Evolutionary conservation across 2,888 invertebrate genomes (phyloP), one percentile per base, ranked within the genome.

Genomic region (Pantelozetes paolii): DNA sequence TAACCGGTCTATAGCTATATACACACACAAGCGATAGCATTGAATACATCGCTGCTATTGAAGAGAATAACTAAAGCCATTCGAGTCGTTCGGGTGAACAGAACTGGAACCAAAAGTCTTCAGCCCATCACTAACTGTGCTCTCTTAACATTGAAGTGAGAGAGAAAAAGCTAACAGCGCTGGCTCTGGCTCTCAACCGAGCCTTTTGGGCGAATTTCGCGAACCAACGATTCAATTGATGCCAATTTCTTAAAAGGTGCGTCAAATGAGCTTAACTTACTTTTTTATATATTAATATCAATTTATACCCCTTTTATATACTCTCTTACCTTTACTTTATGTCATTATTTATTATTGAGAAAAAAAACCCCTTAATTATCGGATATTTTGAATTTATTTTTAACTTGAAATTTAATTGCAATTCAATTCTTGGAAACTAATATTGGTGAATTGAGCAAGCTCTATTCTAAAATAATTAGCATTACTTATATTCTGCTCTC

Each of bases 201-300:
- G 67, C 67, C 67, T 67, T 67, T 67, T 67, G 67, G 59, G 64
- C 67, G 13, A 67, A 67, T 67, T 67, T 67, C 20, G 67, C 67
- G 67, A 67, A 67, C 67, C 67, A 67, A 67, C 67, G 67, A 67
- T 3, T 67, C 67, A 67, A 67, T 67, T 67, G 67, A 67, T 40
- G 67, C 67, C 67, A 67, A 64, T 20, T 30, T 67, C 42, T 42
- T 42, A 67, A 67, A 67, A 67, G 67, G 67, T 67, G 42, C 36
- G 67, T 67, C 11, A 67, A 67, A 67, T 67, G 18, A 64, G 64
- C 64, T 64, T 64, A 62, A 62, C 30, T 15, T 32, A 5, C 11
- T 11, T n/a, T 32, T 32, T 18, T 32, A 36, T 64, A 40, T 32
- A 20, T 23, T 64, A 28, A 30, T 62, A 30, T 30, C 20, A 26